These are phyloP conservation scores for Halcyon smyrnensis DNA, from an alignment of 2,797 vertebrate genomes.

Conservation along the genomic window DNA sequence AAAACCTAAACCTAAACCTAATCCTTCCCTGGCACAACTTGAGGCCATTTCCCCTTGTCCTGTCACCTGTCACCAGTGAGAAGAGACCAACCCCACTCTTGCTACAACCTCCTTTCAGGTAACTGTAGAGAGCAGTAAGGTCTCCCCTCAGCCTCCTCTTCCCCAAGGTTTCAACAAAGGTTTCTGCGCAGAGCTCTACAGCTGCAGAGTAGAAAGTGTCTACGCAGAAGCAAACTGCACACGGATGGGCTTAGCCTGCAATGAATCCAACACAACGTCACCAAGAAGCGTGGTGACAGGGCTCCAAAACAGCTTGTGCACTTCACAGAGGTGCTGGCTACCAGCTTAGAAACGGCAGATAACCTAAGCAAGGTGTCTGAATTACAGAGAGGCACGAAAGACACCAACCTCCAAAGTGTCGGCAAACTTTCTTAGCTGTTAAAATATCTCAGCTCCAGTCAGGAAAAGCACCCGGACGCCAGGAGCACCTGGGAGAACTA, in stretches of 20 bases:
- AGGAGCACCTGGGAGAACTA: neutral
- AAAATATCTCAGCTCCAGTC: neutral
- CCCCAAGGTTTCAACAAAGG: too few relatives aligned
- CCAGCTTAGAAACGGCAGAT: neutral
- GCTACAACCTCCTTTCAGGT: too few relatives aligned
- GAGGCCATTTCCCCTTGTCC: too few relatives aligned
- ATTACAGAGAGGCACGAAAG: neutral
- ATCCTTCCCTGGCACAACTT: too few relatives aligned
- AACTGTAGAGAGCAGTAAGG: too few relatives aligned
- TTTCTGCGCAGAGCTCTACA: neutral
- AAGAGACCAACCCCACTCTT: too few relatives aligned
- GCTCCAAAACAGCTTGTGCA: neutral
- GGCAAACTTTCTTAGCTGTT: neutral
- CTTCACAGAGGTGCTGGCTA: neutral
- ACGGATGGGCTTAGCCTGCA: accelerated
- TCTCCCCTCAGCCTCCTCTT: too few relatives aligned
- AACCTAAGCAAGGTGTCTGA: neutral
- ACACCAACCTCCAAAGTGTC: neutral
- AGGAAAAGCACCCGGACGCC: neutral
- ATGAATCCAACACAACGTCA: neutral
- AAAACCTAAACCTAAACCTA: too few relatives aligned
- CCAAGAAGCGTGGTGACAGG: neutral
- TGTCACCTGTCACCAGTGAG: too few relatives aligned
- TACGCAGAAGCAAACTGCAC: neutral
- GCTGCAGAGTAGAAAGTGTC: neutral